Evolutionary conservation across 2,888 invertebrate genomes (phyloP), one percentile per base, ranked within the genome.

Genomic region (Dynastes grantii): DNA sequence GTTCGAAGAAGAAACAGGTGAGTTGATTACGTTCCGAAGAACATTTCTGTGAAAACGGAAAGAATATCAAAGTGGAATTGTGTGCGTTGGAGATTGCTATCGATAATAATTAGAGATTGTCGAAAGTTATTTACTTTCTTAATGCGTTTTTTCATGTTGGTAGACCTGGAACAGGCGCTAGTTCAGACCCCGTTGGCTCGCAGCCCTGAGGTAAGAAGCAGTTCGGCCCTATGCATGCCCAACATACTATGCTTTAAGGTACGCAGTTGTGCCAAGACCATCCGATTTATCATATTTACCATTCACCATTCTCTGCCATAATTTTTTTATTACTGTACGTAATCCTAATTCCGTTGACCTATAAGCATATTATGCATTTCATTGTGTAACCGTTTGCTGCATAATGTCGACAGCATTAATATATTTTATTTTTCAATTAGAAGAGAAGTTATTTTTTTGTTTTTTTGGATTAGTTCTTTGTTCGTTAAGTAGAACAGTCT

Each of bases 201-300:
- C 83, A 88, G 88, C 84, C 88, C 91, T 89, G 92, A 92, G 93
- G 92, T 92, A 92, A 92, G 92, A 90, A 90, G 91, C 90, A 91
- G 91, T 90, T 92, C 93, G 92, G 93, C 93, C 91, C 93, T 94
- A 92, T 95, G 94, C 94, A 94, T 94, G 94, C 94, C 94, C 90
- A 91, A 93, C 92, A 93, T 94, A 92, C 94, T 94, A 92, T 95
- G 94, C 94, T 94, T 94, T 92, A 94, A 95, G 94, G 94, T 95
- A 93, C 90, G 91, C 91, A 90, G 55, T 58, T 90, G 87, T 85
- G 85, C 83, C 68, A 64, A 73, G 22, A 58, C 55, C 78, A 53
- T 53, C 78, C 78, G 27, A 65, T 73, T 68, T 51, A 68, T 22
- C 27, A 29, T 29, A 45, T 65, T 45, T 45, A 58, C 58, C 58